Conservation (phyloP, 1,140 invertebrate genomes). For the Lordiphosa stackelbergi region DNA sequence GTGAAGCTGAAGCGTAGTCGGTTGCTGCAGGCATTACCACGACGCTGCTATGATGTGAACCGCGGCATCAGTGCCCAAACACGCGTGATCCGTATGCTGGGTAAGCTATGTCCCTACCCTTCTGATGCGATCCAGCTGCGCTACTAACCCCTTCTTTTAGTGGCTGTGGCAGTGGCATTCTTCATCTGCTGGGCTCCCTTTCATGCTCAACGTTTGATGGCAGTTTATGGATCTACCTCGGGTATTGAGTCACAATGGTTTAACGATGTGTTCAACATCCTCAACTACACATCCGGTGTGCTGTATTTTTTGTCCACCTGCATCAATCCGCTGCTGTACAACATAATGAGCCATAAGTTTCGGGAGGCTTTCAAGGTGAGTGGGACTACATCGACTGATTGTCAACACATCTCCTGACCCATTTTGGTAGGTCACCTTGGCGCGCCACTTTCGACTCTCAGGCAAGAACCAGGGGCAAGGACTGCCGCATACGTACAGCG, state of each 20-base stretch:
- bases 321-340: slow-evolving; percentile 90
- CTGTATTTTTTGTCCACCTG: slow-evolving; percentile 86
- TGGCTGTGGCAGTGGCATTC: slow-evolving; percentile 95
- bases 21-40: slow-evolving; percentile 64
- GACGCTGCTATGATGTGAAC: slow-evolving; percentile 62
- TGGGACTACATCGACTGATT: slow-evolving; percentile 1
- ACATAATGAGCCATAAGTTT: slow-evolving; percentile 93
- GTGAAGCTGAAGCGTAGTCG: slow-evolving; percentile 82
- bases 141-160: slow-evolving; percentile 78
- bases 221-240: slow-evolving; percentile 81
- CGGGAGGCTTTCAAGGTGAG: slow-evolving; percentile 88
- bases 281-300: slow-evolving; percentile 84
- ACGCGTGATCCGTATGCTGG: slow-evolving; percentile 83
- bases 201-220: slow-evolving; percentile 90
- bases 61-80: slow-evolving; percentile 79
- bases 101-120: slow-evolving; percentile 77
- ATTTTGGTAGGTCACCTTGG: slow-evolving; percentile 49
- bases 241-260: slow-evolving; percentile 75
- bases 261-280: slow-evolving; percentile 80
- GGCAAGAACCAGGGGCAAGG: slow-evolving; percentile 46
- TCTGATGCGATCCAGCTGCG: background rate
- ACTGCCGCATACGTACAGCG: slow-evolving; percentile 63
- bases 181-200: slow-evolving; percentile 97
- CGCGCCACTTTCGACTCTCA: slow-evolving; percentile 54
- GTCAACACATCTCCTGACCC: background rate